Conservation (phyloP, 2,888 invertebrate genomes). For the Epsilonema sp. region DNA sequence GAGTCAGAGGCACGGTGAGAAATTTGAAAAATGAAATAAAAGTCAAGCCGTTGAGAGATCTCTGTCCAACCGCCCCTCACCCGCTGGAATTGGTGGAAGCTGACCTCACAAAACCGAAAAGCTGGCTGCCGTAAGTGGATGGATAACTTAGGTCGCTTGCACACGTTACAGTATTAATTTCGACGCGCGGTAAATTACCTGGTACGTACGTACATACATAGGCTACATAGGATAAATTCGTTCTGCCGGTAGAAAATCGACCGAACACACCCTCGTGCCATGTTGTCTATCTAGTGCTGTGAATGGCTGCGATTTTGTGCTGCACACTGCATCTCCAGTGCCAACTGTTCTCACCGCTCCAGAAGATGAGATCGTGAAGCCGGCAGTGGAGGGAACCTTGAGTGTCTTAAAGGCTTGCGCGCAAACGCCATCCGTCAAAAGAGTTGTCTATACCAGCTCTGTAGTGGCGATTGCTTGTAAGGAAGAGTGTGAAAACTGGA, state of each 20-base stretch:
- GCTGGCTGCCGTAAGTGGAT: slow-evolving; percentile 16
- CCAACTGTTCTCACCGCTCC: neutral
- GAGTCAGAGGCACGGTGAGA: slow-evolving; percentile 35
- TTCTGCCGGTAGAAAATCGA: no score
- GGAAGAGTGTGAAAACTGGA: no score
- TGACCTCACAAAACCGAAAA: no score
- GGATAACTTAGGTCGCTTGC: slow-evolving; percentile 3
- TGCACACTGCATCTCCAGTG: neutral
- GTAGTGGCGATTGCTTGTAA: slow-evolving; percentile 23
- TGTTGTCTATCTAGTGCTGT: no score
- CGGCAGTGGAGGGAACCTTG: slow-evolving; percentile 35
- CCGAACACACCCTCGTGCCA: no score
- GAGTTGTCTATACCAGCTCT: slow-evolving; percentile 36
- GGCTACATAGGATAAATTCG: no score
- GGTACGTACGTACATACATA: no score
- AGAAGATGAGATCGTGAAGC: slow-evolving; percentile 31
- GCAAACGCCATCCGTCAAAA: slow-evolving; percentile 30
- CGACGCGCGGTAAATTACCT: no score
- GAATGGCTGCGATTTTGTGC: neutral
- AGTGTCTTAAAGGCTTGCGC: slow-evolving; percentile 33
- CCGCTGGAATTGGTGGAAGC: slow-evolving; percentile 35
- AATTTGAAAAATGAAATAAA: slow-evolving; percentile 10
- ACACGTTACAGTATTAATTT: no score
- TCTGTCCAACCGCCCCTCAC: slow-evolving; percentile 28
- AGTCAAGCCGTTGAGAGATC: slow-evolving; percentile 9